Evolutionary conservation across 2,113 vertebrate genomes (phyloP), one percentile per base, ranked within the genome.

Genomic region (Cromileptes altivelis): DNA sequence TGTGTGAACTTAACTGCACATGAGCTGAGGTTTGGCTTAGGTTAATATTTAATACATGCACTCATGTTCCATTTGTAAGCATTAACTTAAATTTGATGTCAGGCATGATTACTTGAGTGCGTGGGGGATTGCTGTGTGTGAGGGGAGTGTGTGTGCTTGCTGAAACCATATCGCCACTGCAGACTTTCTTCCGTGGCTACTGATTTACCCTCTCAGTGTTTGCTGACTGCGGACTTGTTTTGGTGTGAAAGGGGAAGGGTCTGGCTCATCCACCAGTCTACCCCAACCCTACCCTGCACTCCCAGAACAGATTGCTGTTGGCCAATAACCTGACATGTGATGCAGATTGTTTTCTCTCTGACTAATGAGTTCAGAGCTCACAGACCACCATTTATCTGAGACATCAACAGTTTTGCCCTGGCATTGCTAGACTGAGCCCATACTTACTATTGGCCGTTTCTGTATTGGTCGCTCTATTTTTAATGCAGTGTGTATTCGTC

Each of bases 341-440:
- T 87, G 89, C 88, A 92, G 83, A 89, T 91, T 86, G 76, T 91
- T 89, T 93, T 89, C 73, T 57, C 64, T 45, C 49, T 80, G 76
- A 88, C 80, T 89, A 92, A 93, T 92, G 87, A 92, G 77, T 90
- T 90, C 83, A 78, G 80, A 86, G 78, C 85, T 82, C 77, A 75
- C 73, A 78, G 63, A 76, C 42, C 78, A 50, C 65, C 63, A 83
- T 94, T 93, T 83, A 81, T 88, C 88, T 88, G 75, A 78, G 64
- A 73, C 68, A 86, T 85, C 81, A 89, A 86, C 86, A 75, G 79
- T 80, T 78, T 89, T 63, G 9, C 65, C 33, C 74, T 23, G 25
- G 68, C 72, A 13, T 78, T 68, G 77, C 57, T 55, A 23, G n/a
- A 89, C 23, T 78, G 25, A 86, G 75, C 82, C 79, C 25, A 71